Percentiles rank a stretch among this genome's conserved stretches.
Evolutionary conservation across 2,113 vertebrate genomes (phyloP).

Genomic region (Catagonus wagneri): DNA sequence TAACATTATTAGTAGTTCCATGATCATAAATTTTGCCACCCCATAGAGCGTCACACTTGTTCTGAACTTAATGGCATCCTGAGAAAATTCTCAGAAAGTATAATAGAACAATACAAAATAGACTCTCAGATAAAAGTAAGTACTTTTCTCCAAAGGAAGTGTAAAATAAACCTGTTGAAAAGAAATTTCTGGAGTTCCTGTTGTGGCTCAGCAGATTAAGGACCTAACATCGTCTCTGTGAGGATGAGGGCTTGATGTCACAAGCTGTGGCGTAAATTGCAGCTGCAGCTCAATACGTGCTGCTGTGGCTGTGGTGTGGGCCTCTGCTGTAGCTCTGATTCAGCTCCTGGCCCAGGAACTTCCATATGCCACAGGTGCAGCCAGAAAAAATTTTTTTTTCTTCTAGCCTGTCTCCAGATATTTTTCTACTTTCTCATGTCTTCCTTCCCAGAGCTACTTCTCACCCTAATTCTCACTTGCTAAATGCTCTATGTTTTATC

Average conservation of each 20-base stretch:
- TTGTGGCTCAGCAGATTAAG: too few species aligned
- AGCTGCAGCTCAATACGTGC: too few species aligned
- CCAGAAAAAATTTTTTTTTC: too few species aligned
- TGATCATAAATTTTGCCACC: constrained; percentile 17
- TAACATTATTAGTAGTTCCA: neutral
- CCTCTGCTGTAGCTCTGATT: too few species aligned
- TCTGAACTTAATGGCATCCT: neutral
- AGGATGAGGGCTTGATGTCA: too few species aligned
- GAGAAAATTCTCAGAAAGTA: neutral
- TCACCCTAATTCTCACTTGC: neutral
- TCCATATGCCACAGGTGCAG: too few species aligned
- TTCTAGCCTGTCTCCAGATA: neutral
- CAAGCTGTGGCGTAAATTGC: too few species aligned
- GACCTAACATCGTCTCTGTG: too few species aligned
- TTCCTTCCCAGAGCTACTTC: neutral
- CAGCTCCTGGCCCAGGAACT: too few species aligned
- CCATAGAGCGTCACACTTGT: neutral
- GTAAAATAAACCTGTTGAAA: neutral
- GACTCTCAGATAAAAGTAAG: neutral
- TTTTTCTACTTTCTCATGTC: neutral
- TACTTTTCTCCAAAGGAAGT: neutral
- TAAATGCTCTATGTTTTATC: neutral
- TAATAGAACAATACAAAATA: neutral
- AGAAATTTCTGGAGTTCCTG: neutral
- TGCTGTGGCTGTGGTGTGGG: too few species aligned